Conservation (phyloP, 2,888 invertebrate genomes). For the Apeira syringaria region DNA sequence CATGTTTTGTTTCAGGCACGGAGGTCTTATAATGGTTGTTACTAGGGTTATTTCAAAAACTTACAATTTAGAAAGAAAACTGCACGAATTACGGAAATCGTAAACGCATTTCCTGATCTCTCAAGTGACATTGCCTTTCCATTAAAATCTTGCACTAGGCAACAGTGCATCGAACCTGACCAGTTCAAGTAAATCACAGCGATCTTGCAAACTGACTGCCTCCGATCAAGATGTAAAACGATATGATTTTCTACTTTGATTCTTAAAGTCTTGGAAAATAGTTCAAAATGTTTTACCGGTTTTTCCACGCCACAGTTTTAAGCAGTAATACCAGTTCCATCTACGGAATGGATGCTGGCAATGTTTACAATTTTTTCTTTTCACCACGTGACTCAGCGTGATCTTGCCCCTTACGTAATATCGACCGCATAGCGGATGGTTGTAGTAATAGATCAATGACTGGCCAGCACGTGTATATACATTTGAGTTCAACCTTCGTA, state of each 20-base stretch:
- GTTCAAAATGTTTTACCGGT: background rate
- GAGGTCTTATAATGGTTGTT: no score
- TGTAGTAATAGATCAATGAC: slow-evolving; percentile 45
- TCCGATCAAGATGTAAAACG: background rate
- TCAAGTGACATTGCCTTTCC: slow-evolving; percentile 21
- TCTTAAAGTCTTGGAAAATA: no score
- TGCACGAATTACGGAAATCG: background rate
- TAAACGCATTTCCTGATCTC: slow-evolving; percentile 16
- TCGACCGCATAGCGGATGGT: slow-evolving; percentile 4
- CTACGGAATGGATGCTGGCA: slow-evolving; percentile 16
- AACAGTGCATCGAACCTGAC: slow-evolving; percentile 44
- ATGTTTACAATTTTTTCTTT: slow-evolving; percentile 61
- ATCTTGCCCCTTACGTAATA: slow-evolving; percentile 32
- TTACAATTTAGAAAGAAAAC: background rate
- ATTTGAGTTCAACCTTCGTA: no score
- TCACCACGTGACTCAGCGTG: slow-evolving; percentile 32
- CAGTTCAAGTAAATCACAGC: slow-evolving; percentile 13
- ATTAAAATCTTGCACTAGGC: slow-evolving; percentile 20
- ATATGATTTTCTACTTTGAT: slow-evolving; percentile 11
- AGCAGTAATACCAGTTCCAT: slow-evolving; percentile 4
- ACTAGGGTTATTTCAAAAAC: no score
- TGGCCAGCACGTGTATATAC: slow-evolving; percentile 10
- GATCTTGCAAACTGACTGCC: slow-evolving; percentile 2
- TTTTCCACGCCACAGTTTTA: background rate
- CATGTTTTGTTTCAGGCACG: no score